Conservation (phyloP, 2,888 invertebrate species). For the Drosophila nr. fundita region DNA sequence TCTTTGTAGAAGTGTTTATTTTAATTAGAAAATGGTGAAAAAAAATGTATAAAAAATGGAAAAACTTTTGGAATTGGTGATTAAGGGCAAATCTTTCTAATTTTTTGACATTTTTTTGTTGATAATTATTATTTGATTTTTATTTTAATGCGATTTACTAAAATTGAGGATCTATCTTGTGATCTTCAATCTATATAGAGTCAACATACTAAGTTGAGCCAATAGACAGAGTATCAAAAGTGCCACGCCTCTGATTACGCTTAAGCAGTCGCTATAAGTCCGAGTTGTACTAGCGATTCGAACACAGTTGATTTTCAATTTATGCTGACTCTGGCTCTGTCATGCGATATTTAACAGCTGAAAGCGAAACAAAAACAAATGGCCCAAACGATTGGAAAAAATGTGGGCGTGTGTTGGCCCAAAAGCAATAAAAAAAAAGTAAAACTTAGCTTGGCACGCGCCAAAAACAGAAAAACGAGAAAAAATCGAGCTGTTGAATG, state of each 20-base stretch:
- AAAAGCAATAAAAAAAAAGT: conserved; percentile 21
- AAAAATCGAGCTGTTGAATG: conserved; percentile 56
- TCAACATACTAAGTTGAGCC: not conserved
- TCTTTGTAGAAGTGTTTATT: not conserved
- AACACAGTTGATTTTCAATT: conserved; percentile 11
- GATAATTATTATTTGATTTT: not conserved
- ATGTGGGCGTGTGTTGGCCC: conserved; percentile 50
- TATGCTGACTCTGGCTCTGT: conserved; percentile 21
- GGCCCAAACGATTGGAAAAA: not conserved
- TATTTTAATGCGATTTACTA: not conserved
- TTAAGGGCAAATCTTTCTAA: not conserved
- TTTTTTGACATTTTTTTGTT: not conserved
- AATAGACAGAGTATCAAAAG: not conserved
- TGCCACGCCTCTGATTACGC: conserved; percentile 28
- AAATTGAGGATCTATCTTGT: not conserved
- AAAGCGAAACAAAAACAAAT: conserved; percentile 14
- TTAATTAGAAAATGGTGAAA: not conserved
- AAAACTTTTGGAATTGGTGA: too few species aligned
- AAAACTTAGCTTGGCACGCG: conserved; percentile 69
- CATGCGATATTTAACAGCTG: conserved; percentile 30
- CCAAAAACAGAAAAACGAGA: conserved; percentile 41
- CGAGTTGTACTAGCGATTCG: conserved; percentile 18
- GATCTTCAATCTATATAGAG: not conserved
- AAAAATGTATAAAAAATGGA: too few species aligned
- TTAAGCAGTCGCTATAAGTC: conserved; percentile 10